A percentile compares a stretch with the other conserved stretches of the same genome.
Conservation (phyloP, 2,797 vertebrate species). For the Eupleurogrammus muticus region DNA sequence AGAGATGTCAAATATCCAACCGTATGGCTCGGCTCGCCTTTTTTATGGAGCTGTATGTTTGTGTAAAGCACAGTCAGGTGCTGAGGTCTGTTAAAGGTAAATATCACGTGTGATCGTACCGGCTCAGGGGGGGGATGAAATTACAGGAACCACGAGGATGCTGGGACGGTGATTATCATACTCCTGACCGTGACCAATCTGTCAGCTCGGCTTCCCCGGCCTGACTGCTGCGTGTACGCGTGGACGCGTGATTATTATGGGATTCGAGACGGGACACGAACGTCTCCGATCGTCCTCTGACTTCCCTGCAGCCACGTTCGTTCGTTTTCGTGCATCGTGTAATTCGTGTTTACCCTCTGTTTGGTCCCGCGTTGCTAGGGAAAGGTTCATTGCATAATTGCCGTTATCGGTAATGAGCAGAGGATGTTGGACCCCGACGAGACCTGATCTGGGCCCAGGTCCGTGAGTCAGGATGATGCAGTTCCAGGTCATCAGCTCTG, state of each 20-base stretch:
- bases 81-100: constrained; percentile 42
- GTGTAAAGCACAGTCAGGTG: constrained; percentile 35
- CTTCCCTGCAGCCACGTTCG: constrained; percentile 57
- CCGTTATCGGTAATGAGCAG: constrained; percentile 70
- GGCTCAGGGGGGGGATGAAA: constrained; percentile 36
- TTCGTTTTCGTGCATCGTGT: constrained; percentile 52
- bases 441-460: constrained; percentile 52
- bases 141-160: constrained; percentile 48
- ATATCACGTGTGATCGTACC: constrained; percentile 33
- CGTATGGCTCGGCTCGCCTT: constrained; percentile 48
- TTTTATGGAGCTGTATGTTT: constrained; percentile 56
- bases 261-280: constrained; percentile 14
- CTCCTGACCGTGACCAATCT: constrained; percentile 50
- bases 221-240: constrained; percentile 53
- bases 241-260: constrained; percentile 39
- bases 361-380: constrained; percentile 75
- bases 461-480: constrained; percentile 64
- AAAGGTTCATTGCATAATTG: constrained; percentile 75
- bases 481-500: constrained; percentile 69
- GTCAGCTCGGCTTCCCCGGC: constrained; percentile 39
- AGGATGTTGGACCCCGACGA: constrained; percentile 68
- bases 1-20: constrained; percentile 59
- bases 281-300: constrained; percentile 56
- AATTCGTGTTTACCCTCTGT: constrained; percentile 73
- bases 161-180: constrained; percentile 49